phyloP scores from a whole-genome alignment of 2,113 vertebrate species.

The Crotalus tigris region DNA sequence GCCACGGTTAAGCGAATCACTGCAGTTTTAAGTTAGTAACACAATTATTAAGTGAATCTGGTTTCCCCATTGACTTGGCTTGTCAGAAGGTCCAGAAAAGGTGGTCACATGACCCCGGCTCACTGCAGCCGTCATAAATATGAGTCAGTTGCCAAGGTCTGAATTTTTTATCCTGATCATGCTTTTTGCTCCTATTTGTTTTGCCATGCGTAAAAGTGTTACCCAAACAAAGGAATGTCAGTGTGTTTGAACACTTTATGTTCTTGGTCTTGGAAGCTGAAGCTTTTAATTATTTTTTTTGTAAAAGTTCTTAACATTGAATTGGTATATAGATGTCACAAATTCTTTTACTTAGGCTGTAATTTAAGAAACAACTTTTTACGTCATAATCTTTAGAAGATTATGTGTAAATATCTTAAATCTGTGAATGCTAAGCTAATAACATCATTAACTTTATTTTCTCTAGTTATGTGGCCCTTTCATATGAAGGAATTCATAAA shows the following conservation, averaged over 20 bases:
- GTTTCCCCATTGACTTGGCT: no score
- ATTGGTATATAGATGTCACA: not conserved
- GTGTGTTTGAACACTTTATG: not conserved
- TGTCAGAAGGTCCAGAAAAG: no score
- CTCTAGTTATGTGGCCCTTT: not conserved
- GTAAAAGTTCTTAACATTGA: not conserved
- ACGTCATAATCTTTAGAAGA: not conserved
- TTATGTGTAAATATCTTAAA: not conserved
- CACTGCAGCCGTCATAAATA: no score
- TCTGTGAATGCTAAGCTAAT: not conserved
- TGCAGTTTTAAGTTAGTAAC: not conserved
- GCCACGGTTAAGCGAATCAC: not conserved
- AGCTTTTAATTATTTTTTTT: not conserved
- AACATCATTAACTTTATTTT: not conserved
- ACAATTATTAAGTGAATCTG: no score
- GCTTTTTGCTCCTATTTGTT: not conserved
- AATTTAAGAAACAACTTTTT: not conserved
- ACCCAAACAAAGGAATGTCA: not conserved
- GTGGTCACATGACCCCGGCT: no score
- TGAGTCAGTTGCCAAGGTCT: no score
- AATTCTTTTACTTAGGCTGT: not conserved
- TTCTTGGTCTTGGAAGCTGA: not conserved
- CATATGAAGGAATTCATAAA: not conserved
- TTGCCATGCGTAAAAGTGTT: not conserved
- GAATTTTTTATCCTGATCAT: no score